These are phyloP conservation scores for Hypanus sabinus DNA, from an alignment of 2,113 vertebrate species.

Conservation along the genomic window DNA sequence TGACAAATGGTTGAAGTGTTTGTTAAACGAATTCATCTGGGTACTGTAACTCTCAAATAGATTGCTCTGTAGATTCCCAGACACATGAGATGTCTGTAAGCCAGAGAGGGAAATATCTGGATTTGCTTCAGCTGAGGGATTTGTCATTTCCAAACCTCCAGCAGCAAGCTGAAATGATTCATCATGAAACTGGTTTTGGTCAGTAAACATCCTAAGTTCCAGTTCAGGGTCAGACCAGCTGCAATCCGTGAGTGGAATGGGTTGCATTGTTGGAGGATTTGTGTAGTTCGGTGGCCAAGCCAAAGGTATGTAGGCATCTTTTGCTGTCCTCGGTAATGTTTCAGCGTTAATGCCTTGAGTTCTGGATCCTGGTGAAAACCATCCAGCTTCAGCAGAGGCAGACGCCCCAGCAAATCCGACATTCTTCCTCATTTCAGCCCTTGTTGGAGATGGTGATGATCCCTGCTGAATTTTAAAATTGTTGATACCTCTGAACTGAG, in stretches of 20 bases:
- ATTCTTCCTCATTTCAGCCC: not conserved
- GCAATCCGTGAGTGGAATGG: not conserved
- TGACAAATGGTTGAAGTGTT: not conserved
- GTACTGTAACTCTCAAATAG: not conserved
- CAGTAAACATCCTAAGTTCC: not conserved
- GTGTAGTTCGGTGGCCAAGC: not conserved
- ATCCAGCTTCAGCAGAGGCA: not conserved
- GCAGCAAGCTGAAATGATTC: not conserved
- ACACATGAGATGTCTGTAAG: not conserved
- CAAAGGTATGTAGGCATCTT: not conserved
- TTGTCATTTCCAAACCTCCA: not conserved
- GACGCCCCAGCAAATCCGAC: constrained; percentile 6
- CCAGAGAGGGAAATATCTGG: constrained; percentile 2
- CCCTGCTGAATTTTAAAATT: not conserved
- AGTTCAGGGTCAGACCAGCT: not conserved
- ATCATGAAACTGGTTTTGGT: not conserved
- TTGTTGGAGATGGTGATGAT: not conserved
- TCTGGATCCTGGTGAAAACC: not conserved
- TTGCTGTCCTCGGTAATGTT: not conserved
- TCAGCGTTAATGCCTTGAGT: not conserved
- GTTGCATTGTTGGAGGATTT: not conserved
- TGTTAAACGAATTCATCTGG: not conserved
- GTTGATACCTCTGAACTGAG: not conserved
- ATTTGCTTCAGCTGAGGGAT: not conserved
- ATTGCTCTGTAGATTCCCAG: not conserved